Percentiles rank a stretch among this genome's conserved stretches.
These are phyloP conservation scores for Neoseiulus cucumeris DNA, from an alignment of 1,140 invertebrate species.

Conservation along the genomic window DNA sequence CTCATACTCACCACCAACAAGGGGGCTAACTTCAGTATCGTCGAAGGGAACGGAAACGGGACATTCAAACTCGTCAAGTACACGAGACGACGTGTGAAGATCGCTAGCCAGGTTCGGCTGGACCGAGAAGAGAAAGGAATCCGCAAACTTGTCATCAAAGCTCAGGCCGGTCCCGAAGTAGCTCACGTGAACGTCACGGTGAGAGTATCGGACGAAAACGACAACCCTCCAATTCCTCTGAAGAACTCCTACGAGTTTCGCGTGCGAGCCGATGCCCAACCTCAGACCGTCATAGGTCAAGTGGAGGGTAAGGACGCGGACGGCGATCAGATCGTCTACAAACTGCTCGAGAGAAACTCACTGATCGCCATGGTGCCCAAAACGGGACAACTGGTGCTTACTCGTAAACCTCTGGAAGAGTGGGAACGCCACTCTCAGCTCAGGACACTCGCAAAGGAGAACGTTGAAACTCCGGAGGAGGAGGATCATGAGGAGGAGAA, in stretches of 20 bases:
- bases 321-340: constrained; percentile 63
- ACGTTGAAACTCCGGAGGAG: constrained; percentile 23
- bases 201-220: constrained; percentile 60
- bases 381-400: constrained; percentile 63
- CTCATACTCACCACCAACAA: neutral
- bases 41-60: neutral
- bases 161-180: neutral
- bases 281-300: constrained; percentile 54
- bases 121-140: neutral
- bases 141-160: neutral
- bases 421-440: constrained; percentile 41
- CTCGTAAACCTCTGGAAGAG: constrained; percentile 29
- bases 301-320: constrained; percentile 63
- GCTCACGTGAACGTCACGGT: constrained; percentile 33
- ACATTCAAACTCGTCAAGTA: neutral
- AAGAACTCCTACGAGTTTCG: constrained; percentile 54
- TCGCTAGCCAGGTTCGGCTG: neutral
- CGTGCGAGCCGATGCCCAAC: constrained; percentile 36
- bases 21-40: neutral
- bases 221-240: constrained; percentile 64
- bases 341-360: constrained; percentile 50
- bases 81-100: neutral
- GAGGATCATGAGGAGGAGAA: neutral
- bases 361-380: constrained; percentile 67
- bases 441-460: constrained; percentile 55